Conservation (phyloP, 2,113 vertebrate species). For the Hippocampus mohnikei region DNA sequence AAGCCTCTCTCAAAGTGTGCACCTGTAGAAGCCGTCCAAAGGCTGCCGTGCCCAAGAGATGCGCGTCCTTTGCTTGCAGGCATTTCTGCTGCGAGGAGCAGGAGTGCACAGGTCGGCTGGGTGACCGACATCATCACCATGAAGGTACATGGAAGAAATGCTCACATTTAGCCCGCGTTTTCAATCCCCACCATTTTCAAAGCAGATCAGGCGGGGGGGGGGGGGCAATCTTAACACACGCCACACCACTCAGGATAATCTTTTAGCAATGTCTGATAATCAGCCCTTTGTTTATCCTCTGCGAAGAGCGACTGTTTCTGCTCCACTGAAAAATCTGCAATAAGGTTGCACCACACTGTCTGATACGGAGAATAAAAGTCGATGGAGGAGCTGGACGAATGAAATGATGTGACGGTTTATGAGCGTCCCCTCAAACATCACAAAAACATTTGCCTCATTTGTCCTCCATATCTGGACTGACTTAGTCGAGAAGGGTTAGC, state of each 20-base stretch:
- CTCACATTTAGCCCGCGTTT: too few species aligned
- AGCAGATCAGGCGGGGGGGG: too few species aligned
- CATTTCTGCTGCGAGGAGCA: constrained; percentile 85
- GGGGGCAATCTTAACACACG: too few species aligned
- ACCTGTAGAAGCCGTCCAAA: too few species aligned
- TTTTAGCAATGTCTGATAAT: not conserved
- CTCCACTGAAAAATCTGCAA: too few species aligned
- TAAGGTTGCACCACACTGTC: too few species aligned
- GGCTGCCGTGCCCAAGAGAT: not conserved
- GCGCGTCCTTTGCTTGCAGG: constrained; percentile 67
- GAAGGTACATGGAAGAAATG: constrained; percentile 70
- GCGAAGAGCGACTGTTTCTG: too few species aligned
- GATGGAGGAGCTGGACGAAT: not conserved
- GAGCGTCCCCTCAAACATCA: too few species aligned
- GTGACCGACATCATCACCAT: constrained; percentile 81
- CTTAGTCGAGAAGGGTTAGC: not conserved
- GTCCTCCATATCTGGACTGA: not conserved
- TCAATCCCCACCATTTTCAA: too few species aligned
- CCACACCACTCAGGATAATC: too few species aligned
- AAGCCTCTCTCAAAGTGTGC: not conserved
- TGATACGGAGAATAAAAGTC: too few species aligned
- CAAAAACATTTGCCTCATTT: not conserved
- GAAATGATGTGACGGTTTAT: not conserved
- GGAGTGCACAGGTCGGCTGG: constrained; percentile 82
- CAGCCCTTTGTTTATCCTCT: too few species aligned